phyloP scores from a whole-genome alignment of 2,888 invertebrate genomes.

The Drosophila setosimentum region DNA sequence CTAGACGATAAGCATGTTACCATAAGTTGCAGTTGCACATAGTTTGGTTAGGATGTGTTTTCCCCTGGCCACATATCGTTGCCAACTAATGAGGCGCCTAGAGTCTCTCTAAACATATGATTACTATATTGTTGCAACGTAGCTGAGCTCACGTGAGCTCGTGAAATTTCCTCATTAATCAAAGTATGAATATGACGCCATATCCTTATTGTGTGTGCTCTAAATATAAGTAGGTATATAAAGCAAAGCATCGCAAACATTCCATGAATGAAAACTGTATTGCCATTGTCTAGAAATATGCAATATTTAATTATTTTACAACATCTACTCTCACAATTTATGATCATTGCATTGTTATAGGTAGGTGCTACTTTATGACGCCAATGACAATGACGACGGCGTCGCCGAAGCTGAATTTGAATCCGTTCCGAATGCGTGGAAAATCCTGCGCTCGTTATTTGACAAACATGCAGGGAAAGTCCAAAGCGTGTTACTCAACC shows the following conservation, averaged over 20 bases:
- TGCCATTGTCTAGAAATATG: constrained; percentile 29
- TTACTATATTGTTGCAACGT: constrained; percentile 12
- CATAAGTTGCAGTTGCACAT: constrained; percentile 1
- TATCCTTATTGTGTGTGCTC: constrained; percentile 63
- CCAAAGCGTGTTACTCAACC: constrained; percentile 45
- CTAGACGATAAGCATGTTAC: constrained; percentile 38
- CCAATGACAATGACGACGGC: constrained; percentile 14
- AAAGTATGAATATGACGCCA: constrained; percentile 59
- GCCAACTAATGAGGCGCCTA: constrained; percentile 58
- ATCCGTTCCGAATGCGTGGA: constrained; percentile 58
- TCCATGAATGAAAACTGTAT: constrained; percentile 68
- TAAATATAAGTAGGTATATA: constrained; percentile 45
- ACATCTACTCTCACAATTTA: constrained; percentile 60
- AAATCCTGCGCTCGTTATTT: constrained; percentile 70
- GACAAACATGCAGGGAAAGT: constrained; percentile 60
- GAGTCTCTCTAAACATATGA: constrained; percentile 40
- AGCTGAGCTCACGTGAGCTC: constrained; percentile 6
- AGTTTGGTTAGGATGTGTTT: constrained; percentile 63
- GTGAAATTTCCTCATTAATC: constrained; percentile 69
- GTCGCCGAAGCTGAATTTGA: constrained; percentile 13
- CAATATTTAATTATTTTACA: constrained; percentile 68
- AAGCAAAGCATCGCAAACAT: constrained; percentile 32
- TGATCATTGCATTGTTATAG: constrained; percentile 59
- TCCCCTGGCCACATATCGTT: constrained; percentile 45
- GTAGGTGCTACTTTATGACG: constrained; percentile 69